Evolutionary conservation across 2,888 invertebrate species (phyloP).

Genomic region (Lasioglossum pauxillum): DNA sequence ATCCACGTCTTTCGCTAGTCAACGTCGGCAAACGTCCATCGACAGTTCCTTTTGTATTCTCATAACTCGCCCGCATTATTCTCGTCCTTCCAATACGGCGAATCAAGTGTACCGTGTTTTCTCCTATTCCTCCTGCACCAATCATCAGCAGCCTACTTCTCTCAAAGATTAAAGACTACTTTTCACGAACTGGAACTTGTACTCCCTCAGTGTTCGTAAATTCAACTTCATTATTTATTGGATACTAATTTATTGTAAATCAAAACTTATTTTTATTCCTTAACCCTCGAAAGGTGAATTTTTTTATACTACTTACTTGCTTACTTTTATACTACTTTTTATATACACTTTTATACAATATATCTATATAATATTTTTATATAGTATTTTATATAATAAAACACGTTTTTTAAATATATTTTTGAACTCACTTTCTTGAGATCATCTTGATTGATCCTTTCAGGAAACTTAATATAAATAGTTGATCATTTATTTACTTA

Average conservation of each 20-base stretch:
- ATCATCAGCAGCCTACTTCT: background rate
- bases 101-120: slow-evolving; percentile 4
- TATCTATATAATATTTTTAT: too few relatives aligned
- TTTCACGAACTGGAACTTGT: background rate
- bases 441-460: background rate
- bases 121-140: background rate
- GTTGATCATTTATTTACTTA: background rate
- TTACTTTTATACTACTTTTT: too few relatives aligned
- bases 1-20: background rate
- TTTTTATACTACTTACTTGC: too few relatives aligned
- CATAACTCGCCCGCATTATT: slow-evolving; percentile 2
- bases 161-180: background rate
- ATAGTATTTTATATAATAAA: too few relatives aligned
- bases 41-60: background rate
- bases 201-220: background rate
- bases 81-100: background rate
- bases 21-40: background rate
- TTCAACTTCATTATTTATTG: background rate
- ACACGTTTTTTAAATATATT: too few relatives aligned
- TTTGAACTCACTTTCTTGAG: background rate
- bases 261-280: background rate
- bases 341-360: too few relatives aligned
- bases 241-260: background rate
- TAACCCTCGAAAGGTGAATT: background rate
- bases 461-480: background rate